These are phyloP conservation scores for Sterna hirundo DNA, from an alignment of 2,113 vertebrate species.

Conservation along the genomic window DNA sequence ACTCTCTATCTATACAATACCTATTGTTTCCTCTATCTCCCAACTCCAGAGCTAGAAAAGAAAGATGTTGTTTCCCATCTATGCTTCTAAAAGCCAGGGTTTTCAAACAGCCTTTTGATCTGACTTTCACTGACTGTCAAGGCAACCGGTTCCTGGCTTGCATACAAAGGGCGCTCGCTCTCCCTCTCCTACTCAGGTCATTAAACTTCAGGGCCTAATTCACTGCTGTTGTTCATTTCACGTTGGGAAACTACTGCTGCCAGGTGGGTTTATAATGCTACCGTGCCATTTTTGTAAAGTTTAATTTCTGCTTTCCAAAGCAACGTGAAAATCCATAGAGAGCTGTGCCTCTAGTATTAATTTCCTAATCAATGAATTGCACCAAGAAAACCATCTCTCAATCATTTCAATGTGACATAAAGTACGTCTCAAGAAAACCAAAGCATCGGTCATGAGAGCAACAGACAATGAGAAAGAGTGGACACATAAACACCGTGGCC, in stretches of 20 bases:
- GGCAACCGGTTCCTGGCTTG: neutral
- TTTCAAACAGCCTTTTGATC: slow-evolving; percentile 54
- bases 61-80: slow-evolving; percentile 31
- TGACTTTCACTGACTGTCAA: neutral
- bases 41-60: neutral
- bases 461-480: neutral
- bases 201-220: neutral
- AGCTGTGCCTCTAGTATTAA: neutral
- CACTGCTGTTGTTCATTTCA: neutral
- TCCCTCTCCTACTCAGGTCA: neutral
- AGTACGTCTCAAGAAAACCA: neutral
- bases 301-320: neutral
- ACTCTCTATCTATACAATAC: neutral
- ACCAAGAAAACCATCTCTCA: neutral
- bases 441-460: neutral
- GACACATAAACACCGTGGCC: neutral
- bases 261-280: neutral
- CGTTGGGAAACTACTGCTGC: neutral
- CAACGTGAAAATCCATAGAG: neutral
- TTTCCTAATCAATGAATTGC: neutral
- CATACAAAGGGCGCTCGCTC: neutral
- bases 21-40: slow-evolving; percentile 22
- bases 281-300: neutral
- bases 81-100: neutral
- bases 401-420: neutral